These are phyloP conservation scores for Chromobotia macracanthus DNA, from an alignment of 2,797 vertebrate genomes.

Conservation along the genomic window DNA sequence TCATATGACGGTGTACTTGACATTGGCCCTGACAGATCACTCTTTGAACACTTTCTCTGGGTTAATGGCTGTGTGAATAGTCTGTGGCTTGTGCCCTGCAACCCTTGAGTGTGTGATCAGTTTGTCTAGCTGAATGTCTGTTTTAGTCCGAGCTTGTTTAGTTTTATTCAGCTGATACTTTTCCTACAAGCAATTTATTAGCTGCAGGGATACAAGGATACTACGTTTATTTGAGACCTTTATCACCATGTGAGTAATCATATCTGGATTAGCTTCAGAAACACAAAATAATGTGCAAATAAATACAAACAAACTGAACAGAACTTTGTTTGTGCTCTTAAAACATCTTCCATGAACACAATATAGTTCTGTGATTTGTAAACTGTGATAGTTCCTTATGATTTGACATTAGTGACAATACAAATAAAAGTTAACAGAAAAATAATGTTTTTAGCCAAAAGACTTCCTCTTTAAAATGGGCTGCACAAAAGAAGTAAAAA, in stretches of 20 bases:
- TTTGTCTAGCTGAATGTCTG: neutral
- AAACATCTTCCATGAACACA: neutral
- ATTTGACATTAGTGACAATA: constrained; percentile 30
- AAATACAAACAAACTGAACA: neutral
- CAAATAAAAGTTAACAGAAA: constrained; percentile 37
- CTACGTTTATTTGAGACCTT: too few relatives aligned
- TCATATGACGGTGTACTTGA: neutral
- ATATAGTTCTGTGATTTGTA: neutral
- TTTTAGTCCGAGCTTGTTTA: neutral
- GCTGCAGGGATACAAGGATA: too few relatives aligned
- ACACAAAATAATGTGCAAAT: too few relatives aligned
- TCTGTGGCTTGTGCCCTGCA: neutral
- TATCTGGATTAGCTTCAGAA: too few relatives aligned
- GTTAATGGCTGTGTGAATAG: constrained; percentile 16
- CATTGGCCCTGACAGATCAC: neutral
- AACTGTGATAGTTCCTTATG: too few relatives aligned
- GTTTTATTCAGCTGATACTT: neutral
- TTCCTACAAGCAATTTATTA: too few relatives aligned
- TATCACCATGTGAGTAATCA: too few relatives aligned
- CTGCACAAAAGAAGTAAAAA: constrained; percentile 46
- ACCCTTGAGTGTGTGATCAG: neutral
- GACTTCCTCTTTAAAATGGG: constrained; percentile 52
- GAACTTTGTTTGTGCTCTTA: neutral
- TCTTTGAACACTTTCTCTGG: neutral
- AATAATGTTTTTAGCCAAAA: constrained; percentile 41